Evolutionary conservation across 2,888 invertebrate species (phyloP).

Genomic region (Lissonota sp.): DNA sequence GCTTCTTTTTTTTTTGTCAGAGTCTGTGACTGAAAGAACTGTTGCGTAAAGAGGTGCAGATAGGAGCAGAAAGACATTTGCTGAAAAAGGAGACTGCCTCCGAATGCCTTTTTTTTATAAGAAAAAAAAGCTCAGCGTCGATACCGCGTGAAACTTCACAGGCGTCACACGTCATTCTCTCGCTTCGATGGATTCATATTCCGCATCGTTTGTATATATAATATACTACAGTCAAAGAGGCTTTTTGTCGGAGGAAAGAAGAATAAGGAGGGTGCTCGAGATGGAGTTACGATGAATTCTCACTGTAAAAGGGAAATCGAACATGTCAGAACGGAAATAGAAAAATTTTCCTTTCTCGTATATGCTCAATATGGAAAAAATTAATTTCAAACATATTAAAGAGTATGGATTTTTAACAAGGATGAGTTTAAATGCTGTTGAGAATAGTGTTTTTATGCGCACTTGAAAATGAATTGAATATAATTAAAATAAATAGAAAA

Average conservation of each 20-base stretch:
- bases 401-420: too few species aligned
- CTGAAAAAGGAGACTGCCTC: conserved; percentile 54
- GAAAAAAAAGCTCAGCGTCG: conserved; percentile 60
- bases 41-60: conserved; percentile 27
- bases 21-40: conserved; percentile 40
- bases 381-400: too few species aligned
- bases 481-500: too few species aligned
- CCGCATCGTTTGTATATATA: conserved; percentile 42
- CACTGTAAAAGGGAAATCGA: conserved; percentile 8
- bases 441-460: too few species aligned
- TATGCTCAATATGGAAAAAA: too few species aligned
- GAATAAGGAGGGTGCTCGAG: conserved; percentile 23
- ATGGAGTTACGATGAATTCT: conserved; percentile 39
- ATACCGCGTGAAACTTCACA: conserved; percentile 61
- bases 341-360: conserved; percentile 9
- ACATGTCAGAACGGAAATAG: conserved; percentile 38
- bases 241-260: conserved; percentile 54
- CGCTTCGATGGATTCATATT: conserved; percentile 42
- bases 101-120: conserved; percentile 35
- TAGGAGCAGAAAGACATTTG: conserved; percentile 39
- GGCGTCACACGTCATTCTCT: conserved; percentile 57
- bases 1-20: conserved; percentile 22
- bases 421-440: too few species aligned
- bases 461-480: too few species aligned
- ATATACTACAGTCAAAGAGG: conserved; percentile 48